phyloP scores from a whole-genome alignment of 37 sponge, comb jelly and placozoan species.

The Eunapius fragilis region DNA sequence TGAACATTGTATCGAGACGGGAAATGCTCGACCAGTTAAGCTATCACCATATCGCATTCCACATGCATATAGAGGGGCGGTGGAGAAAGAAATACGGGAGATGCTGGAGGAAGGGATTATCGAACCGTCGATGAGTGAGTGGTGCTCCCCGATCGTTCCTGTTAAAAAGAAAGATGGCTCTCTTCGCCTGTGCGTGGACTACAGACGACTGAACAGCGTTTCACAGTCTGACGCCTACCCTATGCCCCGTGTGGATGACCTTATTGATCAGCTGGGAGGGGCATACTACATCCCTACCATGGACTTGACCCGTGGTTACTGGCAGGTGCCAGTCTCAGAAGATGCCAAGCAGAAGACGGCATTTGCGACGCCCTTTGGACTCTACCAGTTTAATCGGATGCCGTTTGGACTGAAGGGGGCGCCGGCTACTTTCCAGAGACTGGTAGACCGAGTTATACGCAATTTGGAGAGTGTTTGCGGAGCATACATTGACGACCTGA shows the following conservation, averaged over 20 bases:
- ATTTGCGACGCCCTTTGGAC: constrained; percentile 55
- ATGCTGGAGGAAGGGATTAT: constrained; percentile 49
- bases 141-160: constrained; percentile 38
- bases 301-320: constrained; percentile 62
- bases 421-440: constrained; percentile 64
- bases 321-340: constrained; percentile 59
- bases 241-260: constrained; percentile 63
- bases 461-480: constrained; percentile 14
- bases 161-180: constrained; percentile 50
- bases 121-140: constrained; percentile 40
- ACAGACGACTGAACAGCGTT: constrained; percentile 43
- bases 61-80: constrained; percentile 29
- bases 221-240: constrained; percentile 56
- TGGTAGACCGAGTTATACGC: constrained; percentile 44
- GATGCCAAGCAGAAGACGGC: constrained; percentile 49
- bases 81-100: constrained; percentile 29
- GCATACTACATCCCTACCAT: constrained; percentile 41
- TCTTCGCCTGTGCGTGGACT: constrained; percentile 52
- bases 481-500: constrained; percentile 58
- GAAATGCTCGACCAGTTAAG: constrained; percentile 10
- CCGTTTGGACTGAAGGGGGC: constrained; percentile 70
- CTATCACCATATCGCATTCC: constrained; percentile 34
- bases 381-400: constrained; percentile 66
- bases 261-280: constrained; percentile 55
- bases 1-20: constrained; percentile 22